Percentiles rank a stretch among this genome's conserved stretches.
Conservation (phyloP, 23 tunicate genomes). For the Pegea sp. region DNA sequence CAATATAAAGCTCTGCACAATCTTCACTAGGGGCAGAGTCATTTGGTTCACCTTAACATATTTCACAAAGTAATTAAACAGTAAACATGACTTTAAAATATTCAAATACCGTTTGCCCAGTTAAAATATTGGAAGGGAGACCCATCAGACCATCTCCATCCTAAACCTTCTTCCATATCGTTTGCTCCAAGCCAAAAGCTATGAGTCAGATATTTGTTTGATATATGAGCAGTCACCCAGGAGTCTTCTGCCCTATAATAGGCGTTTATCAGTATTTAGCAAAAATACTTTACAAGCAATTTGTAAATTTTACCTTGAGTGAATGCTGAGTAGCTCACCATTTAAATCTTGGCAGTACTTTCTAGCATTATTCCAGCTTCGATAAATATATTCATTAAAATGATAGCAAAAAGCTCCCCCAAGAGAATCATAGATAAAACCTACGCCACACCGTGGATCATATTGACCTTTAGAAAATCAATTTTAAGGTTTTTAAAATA, state of each 20-base stretch:
- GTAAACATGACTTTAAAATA: background rate
- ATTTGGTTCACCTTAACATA: conserved; percentile 70
- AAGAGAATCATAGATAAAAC: conserved; percentile 52
- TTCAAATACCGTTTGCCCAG: conserved; percentile 54
- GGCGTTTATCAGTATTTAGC: too few relatives aligned
- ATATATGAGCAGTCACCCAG: conserved; percentile 42
- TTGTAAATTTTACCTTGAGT: conserved; percentile 35
- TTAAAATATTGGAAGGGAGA: conserved; percentile 39
- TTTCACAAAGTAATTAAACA: background rate
- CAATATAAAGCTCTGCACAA: conserved; percentile 69
- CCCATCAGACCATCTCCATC: conserved; percentile 71
- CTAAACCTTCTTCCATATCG: conserved; percentile 11
- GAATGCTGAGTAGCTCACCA: conserved; percentile 70
- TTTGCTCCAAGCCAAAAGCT: conserved; percentile 86
- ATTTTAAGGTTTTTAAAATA: background rate
- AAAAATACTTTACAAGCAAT: too few relatives aligned
- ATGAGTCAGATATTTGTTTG: conserved; percentile 13
- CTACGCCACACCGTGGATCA: conserved; percentile 76
- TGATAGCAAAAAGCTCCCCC: conserved; percentile 69
- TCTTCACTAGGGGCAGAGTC: conserved; percentile 26
- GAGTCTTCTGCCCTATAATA: conserved; percentile 40
- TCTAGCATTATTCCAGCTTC: conserved; percentile 51
- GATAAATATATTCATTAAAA: conserved; percentile 42
- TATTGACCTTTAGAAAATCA: conserved; percentile 14
- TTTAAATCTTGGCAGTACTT: conserved; percentile 34